phyloP scores from a whole-genome alignment of 2,797 vertebrate genomes.

The Microtus agrestis region DNA sequence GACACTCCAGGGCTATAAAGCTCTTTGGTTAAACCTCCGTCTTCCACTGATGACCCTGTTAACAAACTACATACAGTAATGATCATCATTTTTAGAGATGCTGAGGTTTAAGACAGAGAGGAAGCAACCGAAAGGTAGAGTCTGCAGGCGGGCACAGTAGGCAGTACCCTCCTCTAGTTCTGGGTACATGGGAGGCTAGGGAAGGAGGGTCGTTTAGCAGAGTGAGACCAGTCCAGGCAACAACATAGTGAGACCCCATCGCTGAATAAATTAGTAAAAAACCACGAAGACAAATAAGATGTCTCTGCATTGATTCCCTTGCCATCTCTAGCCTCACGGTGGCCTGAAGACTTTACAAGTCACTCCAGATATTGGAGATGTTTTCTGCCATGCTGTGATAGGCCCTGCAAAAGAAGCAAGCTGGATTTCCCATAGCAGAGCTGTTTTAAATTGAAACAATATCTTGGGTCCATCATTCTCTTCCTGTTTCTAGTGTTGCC shows the following conservation, averaged over 20 bases:
- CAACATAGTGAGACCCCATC: neutral
- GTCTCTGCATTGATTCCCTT: neutral
- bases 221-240: neutral
- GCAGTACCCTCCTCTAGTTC: neutral
- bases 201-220: neutral
- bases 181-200: neutral
- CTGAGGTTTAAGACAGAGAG: neutral
- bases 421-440: neutral
- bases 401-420: neutral
- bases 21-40: neutral
- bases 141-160: neutral
- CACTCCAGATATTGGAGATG: neutral
- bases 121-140: neutral
- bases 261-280: neutral
- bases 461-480: neutral
- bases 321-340: neutral
- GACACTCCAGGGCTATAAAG: neutral
- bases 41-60: neutral
- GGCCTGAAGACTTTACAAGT: neutral
- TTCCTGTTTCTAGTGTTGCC: neutral
- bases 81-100: neutral
- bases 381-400: conserved; percentile 14
- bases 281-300: neutral
- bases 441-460: conserved; percentile 46
- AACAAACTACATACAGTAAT: neutral